Conservation (phyloP, 1,140 invertebrate species). For the Asbolus verrucosus region DNA sequence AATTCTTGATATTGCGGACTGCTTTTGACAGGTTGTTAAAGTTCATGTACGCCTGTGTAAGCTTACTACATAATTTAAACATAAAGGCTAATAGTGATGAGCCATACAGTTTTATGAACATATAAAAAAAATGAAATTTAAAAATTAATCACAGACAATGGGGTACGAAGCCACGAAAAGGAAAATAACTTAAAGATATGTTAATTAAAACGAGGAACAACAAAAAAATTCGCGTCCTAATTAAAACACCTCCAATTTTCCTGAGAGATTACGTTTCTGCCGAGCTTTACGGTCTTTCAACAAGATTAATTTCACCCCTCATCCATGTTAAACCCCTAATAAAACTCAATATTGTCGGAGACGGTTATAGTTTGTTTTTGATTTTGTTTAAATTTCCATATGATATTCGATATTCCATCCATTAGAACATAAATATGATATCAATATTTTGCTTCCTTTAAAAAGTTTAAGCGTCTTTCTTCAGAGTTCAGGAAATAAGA, state of each 20-base stretch:
- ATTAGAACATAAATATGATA: too few species aligned
- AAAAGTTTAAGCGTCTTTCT: too few species aligned
- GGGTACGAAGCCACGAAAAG: too few species aligned
- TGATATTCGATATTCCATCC: too few species aligned
- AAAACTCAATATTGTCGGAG: not conserved
- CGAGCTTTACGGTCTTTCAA: conserved; percentile 13
- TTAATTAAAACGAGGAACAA: conserved; percentile 10
- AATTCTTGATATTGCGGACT: conserved; percentile 15
- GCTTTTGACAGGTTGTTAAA: conserved; percentile 18
- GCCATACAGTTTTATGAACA: too few species aligned
- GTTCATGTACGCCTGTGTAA: not conserved
- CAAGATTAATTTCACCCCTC: conserved; percentile 17
- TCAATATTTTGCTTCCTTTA: too few species aligned
- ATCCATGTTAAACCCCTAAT: conserved; percentile 4
- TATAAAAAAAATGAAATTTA: too few species aligned
- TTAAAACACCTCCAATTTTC: conserved; percentile 30
- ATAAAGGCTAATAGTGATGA: too few species aligned
- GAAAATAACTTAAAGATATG: not conserved
- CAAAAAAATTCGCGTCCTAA: conserved; percentile 1
- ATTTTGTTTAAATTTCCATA: conserved; percentile 3
- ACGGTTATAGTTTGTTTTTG: not conserved
- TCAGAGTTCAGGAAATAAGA: too few species aligned
- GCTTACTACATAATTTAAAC: too few species aligned
- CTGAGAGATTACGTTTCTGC: conserved; percentile 7
- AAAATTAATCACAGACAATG: too few species aligned